These are phyloP conservation scores for Protophormia terraenovae DNA, from an alignment of 2,888 invertebrate genomes.

Conservation along the genomic window DNA sequence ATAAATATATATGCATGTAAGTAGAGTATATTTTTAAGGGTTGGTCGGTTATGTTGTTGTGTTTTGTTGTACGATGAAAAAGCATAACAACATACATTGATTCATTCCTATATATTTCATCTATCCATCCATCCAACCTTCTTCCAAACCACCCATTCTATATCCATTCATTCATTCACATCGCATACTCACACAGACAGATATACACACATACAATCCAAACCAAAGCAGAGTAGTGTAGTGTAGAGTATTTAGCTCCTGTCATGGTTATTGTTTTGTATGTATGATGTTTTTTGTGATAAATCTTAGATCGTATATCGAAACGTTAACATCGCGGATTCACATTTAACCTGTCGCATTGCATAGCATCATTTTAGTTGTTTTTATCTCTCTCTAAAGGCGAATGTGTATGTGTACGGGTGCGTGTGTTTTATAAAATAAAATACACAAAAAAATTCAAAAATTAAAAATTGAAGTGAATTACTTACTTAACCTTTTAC, in stretches of 20 bases:
- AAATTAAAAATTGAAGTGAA: slow-evolving; percentile 67
- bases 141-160: no score
- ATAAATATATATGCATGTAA: not conserved
- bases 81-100: slow-evolving; percentile 47
- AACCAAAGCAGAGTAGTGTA: slow-evolving; percentile 57
- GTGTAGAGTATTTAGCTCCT: slow-evolving; percentile 73
- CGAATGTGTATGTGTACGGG: slow-evolving; percentile 29
- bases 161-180: not conserved
- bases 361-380: slow-evolving; percentile 44
- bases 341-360: slow-evolving; percentile 70
- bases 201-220: not conserved
- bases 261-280: slow-evolving; percentile 73
- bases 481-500: slow-evolving; percentile 58
- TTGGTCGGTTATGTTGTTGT: slow-evolving; percentile 51
- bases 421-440: slow-evolving; percentile 35
- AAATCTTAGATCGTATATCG: slow-evolving; percentile 80
- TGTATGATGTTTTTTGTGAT: slow-evolving; percentile 75
- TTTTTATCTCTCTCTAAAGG: slow-evolving; percentile 31
- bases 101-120: slow-evolving; percentile 19
- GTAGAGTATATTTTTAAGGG: slow-evolving; percentile 39
- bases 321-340: slow-evolving; percentile 77
- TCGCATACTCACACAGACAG: not conserved
- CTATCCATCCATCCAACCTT: slow-evolving; percentile 13
- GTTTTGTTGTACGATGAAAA: slow-evolving; percentile 45
- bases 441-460: slow-evolving; percentile 63